These are phyloP conservation scores for Porites cylindrica DNA, from an alignment of 92 coral and sea anemone species.

Conservation along the genomic window DNA sequence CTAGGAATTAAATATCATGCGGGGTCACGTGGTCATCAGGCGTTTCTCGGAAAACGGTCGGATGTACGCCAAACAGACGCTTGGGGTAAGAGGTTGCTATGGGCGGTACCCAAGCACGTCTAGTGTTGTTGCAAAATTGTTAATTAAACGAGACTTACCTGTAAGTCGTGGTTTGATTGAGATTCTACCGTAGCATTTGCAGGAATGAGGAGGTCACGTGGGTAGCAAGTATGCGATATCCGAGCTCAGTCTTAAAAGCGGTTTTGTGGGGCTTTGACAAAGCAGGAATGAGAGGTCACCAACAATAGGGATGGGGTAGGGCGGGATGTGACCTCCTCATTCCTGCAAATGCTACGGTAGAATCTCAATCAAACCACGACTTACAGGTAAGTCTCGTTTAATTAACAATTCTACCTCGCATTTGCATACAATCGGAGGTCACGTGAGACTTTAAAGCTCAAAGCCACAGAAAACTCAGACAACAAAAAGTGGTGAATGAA, in stretches of 20 bases:
- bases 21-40: no score
- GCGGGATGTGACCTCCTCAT: conserved; percentile 70
- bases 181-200: conserved; percentile 78
- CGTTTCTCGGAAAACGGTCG: no score
- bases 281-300: background rate
- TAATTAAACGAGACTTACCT: conserved; percentile 52
- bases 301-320: conserved; percentile 5
- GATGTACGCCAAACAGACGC: no score
- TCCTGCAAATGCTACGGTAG: conserved; percentile 77
- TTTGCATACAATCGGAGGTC: conserved; percentile 81
- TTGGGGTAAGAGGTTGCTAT: no score
- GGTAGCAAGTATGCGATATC: conserved; percentile 59
- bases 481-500: no score
- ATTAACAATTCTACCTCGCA: conserved; percentile 73
- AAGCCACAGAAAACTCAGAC: conserved; percentile 37
- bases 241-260: conserved; percentile 62
- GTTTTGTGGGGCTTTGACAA: conserved; percentile 13
- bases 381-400: conserved; percentile 52
- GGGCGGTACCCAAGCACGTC: no score
- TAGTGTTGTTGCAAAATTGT: no score
- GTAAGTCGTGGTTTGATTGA: conserved; percentile 73
- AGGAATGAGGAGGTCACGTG: conserved; percentile 69
- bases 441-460: conserved; percentile 79
- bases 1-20: no score
- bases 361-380: conserved; percentile 45